Percentiles rank a stretch among this genome's conserved stretches.
Conservation (phyloP, 2,888 invertebrate genomes). For the Sinhomidia bicolor region DNA sequence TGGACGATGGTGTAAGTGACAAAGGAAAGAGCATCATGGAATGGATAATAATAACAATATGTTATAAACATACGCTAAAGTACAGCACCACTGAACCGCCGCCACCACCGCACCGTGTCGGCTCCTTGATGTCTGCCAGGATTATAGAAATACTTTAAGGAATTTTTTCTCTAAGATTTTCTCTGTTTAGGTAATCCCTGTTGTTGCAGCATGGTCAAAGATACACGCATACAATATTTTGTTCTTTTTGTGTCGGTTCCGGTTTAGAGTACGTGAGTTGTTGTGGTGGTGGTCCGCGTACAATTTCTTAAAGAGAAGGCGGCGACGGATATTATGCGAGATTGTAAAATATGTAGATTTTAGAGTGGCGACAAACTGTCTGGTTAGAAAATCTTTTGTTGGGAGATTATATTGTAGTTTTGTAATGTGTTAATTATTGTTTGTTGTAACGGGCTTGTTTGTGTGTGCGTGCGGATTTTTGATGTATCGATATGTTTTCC, state of each 20-base stretch:
- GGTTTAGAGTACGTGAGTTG: neutral
- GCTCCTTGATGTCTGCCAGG: slow-evolving; percentile 67
- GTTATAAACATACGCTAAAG: too few relatives aligned
- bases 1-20: neutral
- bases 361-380: slow-evolving; percentile 65
- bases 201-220: slow-evolving; percentile 29
- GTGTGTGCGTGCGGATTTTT: neutral
- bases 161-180: slow-evolving; percentile 3
- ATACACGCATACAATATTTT: too few relatives aligned
- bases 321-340: too few relatives aligned
- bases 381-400: neutral
- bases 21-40: neutral
- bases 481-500: neutral
- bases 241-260: slow-evolving; percentile 10
- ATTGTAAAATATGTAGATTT: neutral
- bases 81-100: too few relatives aligned
- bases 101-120: too few relatives aligned
- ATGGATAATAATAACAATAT: neutral
- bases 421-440: slow-evolving; percentile 3
- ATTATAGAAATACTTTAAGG: neutral
- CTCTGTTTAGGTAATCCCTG: neutral
- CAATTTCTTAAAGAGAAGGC: too few relatives aligned
- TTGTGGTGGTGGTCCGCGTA: slow-evolving; percentile 29
- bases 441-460: neutral
- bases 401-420: neutral